These are phyloP conservation scores for Cephus runcator DNA, from an alignment of 2,888 invertebrate species.

Conservation along the genomic window DNA sequence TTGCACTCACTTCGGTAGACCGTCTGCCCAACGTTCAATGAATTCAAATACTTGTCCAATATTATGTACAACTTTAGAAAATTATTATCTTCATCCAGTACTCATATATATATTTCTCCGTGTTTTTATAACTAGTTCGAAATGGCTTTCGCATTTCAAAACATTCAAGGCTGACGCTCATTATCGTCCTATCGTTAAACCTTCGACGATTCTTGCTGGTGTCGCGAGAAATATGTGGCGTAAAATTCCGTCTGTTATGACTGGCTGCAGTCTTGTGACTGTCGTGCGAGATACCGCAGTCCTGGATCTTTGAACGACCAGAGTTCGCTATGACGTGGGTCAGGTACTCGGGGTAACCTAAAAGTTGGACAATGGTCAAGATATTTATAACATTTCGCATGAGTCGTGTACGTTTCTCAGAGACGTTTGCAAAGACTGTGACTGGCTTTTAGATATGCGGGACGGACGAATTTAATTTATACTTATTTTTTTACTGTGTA, in stretches of 20 bases:
- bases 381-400: not conserved
- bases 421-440: not conserved
- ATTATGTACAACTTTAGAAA: not conserved
- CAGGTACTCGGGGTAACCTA: not conserved
- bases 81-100: not conserved
- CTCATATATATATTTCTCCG: not conserved
- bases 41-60: not conserved
- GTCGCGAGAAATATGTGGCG: not conserved
- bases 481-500: not conserved
- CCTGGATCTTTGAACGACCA: not conserved
- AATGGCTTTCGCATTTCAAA: not conserved
- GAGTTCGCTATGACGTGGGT: not conserved
- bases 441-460: not conserved
- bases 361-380: not conserved
- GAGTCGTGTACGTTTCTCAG: not conserved
- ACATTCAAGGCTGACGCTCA: not conserved
- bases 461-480: not conserved
- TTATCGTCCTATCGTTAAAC: not conserved
- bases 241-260: not conserved
- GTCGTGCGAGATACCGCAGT: not conserved
- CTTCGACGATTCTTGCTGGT: not conserved
- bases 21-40: not conserved
- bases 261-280: not conserved
- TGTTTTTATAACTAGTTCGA: not conserved
- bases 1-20: not conserved